Conservation (phyloP, 2,113 vertebrate genomes). For the Lepidothrix coronata region DNA sequence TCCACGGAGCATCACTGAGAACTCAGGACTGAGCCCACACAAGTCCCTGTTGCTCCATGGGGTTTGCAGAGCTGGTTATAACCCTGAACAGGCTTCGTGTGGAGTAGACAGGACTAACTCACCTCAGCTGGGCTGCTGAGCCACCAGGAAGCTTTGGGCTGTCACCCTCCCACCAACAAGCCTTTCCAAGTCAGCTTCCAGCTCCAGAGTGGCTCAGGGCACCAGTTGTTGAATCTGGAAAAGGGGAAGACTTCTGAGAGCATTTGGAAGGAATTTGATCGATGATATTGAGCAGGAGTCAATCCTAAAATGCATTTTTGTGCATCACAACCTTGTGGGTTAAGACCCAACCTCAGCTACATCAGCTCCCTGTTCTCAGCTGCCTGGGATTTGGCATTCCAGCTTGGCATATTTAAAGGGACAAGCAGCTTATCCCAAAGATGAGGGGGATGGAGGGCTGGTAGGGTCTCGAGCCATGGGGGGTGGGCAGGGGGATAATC, state of each 20-base stretch:
- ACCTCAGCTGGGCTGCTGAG: background rate
- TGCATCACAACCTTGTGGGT: background rate
- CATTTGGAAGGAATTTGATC: background rate
- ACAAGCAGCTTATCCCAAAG: background rate
- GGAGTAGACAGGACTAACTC: background rate
- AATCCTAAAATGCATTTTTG: background rate
- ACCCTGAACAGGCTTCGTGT: background rate
- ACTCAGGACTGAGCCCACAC: background rate
- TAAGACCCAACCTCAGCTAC: background rate
- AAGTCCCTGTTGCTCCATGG: fast-evolving
- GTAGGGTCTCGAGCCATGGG: fast-evolving
- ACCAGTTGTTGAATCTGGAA: fast-evolving
- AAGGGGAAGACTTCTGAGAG: background rate
- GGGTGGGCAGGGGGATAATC: background rate
- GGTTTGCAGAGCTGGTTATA: background rate
- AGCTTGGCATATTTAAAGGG: background rate
- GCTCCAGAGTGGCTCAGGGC: fast-evolving
- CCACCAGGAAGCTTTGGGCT: background rate
- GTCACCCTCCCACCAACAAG: background rate
- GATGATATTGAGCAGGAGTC: fast-evolving
- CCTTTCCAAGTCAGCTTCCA: background rate
- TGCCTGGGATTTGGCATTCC: background rate
- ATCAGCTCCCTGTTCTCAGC: background rate
- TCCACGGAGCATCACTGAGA: background rate
- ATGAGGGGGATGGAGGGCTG: background rate